Conservation (phyloP, 2,888 invertebrate genomes). For the Coenonympha arcania region DNA sequence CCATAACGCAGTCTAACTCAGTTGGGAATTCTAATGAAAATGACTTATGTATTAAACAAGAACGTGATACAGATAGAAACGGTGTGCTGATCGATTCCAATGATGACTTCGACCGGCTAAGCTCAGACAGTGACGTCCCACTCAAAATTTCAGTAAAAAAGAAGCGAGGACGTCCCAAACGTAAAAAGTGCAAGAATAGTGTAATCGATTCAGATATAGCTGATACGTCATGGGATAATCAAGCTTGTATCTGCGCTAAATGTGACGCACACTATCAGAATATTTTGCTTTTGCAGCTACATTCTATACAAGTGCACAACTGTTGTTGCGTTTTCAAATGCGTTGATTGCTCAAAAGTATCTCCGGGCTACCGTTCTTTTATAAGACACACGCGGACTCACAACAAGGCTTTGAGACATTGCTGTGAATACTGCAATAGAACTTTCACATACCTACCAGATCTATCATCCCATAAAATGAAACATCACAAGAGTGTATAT, state of each 20-base stretch:
- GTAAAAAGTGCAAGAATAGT: slow-evolving; percentile 18
- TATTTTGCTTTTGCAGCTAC: slow-evolving; percentile 50
- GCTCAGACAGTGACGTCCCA: slow-evolving; percentile 55
- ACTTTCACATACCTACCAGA: slow-evolving; percentile 39
- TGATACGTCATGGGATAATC: slow-evolving; percentile 66
- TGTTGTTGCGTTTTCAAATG: slow-evolving; percentile 60
- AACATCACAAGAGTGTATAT: slow-evolving; percentile 36
- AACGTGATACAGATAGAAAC: slow-evolving; percentile 38
- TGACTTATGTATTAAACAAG: slow-evolving; percentile 26
- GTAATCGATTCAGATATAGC: too few species aligned
- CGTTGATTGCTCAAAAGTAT: slow-evolving; percentile 51
- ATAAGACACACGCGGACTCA: slow-evolving; percentile 55
- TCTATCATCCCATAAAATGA: slow-evolving; percentile 47
- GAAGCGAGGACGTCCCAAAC: slow-evolving; percentile 41
- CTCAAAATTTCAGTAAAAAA: slow-evolving; percentile 40
- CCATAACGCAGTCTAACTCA: not conserved
- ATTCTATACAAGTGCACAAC: slow-evolving; percentile 57
- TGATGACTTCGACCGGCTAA: slow-evolving; percentile 37
- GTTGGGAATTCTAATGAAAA: not conserved
- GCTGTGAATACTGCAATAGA: slow-evolving; percentile 60
- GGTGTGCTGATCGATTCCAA: slow-evolving; percentile 25
- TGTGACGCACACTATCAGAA: slow-evolving; percentile 63
- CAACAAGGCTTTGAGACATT: slow-evolving; percentile 48
- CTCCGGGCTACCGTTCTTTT: slow-evolving; percentile 46
- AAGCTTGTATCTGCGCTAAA: slow-evolving; percentile 54